These are phyloP conservation scores for Sebastes cheni DNA, from an alignment of 2,797 vertebrate genomes.

Conservation along the genomic window DNA sequence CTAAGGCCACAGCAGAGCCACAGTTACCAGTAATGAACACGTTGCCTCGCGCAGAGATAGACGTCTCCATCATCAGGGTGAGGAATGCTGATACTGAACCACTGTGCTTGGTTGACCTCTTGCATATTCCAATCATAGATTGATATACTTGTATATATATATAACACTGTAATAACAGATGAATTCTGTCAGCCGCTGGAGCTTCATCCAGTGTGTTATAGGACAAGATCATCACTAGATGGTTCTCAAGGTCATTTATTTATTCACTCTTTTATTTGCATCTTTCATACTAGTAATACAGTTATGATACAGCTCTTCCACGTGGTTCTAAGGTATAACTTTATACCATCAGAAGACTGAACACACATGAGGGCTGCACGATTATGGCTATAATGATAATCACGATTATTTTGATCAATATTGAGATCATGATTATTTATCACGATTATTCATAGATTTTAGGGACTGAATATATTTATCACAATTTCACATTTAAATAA, in stretches of 20 bases:
- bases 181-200: constrained; percentile 1
- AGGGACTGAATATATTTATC: too few species aligned
- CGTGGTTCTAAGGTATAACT: neutral
- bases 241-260: neutral
- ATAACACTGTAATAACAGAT: constrained; percentile 6
- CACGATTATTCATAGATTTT: too few species aligned
- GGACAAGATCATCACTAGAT: neutral
- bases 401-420: too few species aligned
- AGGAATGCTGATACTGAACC: constrained; percentile 18
- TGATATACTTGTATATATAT: constrained; percentile 18
- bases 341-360: too few species aligned
- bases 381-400: too few species aligned
- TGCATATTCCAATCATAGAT: constrained; percentile 47
- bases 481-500: too few species aligned
- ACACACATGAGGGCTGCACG: too few species aligned
- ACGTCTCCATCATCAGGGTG: constrained; percentile 2
- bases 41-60: constrained; percentile 2
- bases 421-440: too few species aligned
- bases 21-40: constrained; percentile 45
- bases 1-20: constrained; percentile 13
- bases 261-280: neutral
- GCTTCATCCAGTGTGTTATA: neutral
- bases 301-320: neutral
- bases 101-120: constrained; percentile 40
- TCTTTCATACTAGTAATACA: neutral